Percentiles rank a stretch among this genome's conserved stretches.
These are phyloP conservation scores for Prunella strophiata DNA, from an alignment of 2,797 vertebrate genomes.

Conservation along the genomic window DNA sequence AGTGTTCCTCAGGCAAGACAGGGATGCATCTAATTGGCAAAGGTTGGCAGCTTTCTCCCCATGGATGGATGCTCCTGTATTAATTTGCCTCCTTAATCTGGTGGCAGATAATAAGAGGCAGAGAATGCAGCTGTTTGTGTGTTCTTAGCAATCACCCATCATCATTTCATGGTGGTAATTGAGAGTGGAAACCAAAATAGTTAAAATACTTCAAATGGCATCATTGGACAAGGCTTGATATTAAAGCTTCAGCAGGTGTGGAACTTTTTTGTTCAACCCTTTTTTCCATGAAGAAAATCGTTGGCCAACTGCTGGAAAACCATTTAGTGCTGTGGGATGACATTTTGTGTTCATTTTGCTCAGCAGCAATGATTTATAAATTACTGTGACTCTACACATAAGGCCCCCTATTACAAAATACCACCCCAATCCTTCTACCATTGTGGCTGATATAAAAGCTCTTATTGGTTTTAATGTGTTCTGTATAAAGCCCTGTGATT, in stretches of 20 bases:
- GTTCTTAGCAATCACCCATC: not conserved
- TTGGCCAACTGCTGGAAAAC: slow-evolving; percentile 10
- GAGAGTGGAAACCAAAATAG: not conserved
- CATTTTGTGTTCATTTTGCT: slow-evolving; percentile 20
- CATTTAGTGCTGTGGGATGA: not conserved
- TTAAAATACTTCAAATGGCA: not conserved
- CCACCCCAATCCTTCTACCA: not conserved
- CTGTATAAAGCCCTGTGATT: slow-evolving; percentile 8
- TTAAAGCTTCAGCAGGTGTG: slow-evolving; percentile 9
- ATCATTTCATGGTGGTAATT: not conserved
- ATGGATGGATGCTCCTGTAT: not conserved
- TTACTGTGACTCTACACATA: not conserved
- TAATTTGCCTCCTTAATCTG: not conserved
- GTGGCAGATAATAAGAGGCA: not conserved
- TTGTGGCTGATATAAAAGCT: slow-evolving; percentile 11
- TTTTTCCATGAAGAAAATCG: not conserved
- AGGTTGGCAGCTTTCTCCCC: not conserved
- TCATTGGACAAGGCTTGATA: not conserved
- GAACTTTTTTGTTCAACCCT: not conserved
- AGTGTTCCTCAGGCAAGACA: not conserved
- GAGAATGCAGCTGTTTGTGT: not conserved
- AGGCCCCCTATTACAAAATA: not conserved
- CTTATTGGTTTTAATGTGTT: slow-evolving; percentile 17
- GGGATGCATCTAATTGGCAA: not conserved
- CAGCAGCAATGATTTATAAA: slow-evolving; percentile 9